phyloP scores from a whole-genome alignment of 2,113 vertebrate genomes.

The Saccopteryx bilineata region DNA sequence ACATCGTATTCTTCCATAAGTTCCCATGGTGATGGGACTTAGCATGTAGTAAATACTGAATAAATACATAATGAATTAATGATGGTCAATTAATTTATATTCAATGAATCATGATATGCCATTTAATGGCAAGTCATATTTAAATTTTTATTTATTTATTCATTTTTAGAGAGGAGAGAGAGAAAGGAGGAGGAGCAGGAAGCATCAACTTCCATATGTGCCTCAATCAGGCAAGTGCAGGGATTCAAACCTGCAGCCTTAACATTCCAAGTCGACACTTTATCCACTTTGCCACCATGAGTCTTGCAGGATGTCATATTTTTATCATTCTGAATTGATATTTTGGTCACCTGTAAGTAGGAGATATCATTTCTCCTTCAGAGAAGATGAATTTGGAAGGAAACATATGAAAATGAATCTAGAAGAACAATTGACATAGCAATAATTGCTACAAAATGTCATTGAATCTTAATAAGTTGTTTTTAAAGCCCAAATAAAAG shows the following conservation, averaged over 20 bases:
- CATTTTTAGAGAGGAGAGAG: no score
- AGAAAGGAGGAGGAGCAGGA: no score
- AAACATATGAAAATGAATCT: neutral
- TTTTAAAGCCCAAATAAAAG: conserved; percentile 13
- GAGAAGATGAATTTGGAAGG: neutral
- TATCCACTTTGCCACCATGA: no score
- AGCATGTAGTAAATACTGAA: neutral
- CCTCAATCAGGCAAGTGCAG: no score
- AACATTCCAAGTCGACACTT: no score
- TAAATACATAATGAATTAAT: neutral
- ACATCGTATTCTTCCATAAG: neutral
- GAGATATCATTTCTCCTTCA: neutral
- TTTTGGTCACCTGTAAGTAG: neutral
- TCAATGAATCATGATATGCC: neutral
- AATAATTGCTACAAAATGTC: neutral
- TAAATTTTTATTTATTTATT: no score
- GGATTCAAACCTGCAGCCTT: no score
- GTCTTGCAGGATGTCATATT: neutral
- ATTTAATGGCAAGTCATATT: neutral
- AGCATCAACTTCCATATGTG: no score
- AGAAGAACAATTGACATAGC: neutral
- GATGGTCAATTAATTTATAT: neutral
- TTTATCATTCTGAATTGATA: neutral
- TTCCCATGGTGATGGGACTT: neutral
- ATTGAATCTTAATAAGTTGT: neutral